A percentile compares a stretch with the other conserved stretches of the same genome.
phyloP scores from a whole-genome alignment of 2,797 vertebrate species.

The Kryptolebias ocellatus region DNA sequence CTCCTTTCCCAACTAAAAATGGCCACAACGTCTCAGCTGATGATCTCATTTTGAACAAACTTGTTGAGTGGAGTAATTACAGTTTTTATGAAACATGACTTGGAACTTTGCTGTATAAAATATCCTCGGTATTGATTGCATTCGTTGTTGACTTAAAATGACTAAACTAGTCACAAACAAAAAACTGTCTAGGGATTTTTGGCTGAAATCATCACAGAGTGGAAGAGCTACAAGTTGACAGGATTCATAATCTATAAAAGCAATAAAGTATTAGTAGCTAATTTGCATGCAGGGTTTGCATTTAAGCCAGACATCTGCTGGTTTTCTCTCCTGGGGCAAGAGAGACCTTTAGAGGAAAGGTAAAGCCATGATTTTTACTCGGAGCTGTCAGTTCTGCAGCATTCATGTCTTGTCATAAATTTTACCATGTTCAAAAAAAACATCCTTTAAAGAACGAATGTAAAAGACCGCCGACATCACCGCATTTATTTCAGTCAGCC shows the following conservation, averaged over 20 bases:
- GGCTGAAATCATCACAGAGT: not conserved
- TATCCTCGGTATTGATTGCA: no score
- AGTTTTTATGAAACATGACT: no score
- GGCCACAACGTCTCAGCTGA: no score
- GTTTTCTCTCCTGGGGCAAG: not conserved
- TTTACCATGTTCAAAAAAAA: not conserved
- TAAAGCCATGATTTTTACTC: constrained; percentile 7
- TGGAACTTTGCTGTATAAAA: no score
- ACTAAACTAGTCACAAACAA: not conserved
- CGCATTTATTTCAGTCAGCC: not conserved
- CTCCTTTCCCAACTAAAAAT: no score
- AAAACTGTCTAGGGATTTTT: not conserved
- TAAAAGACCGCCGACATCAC: not conserved
- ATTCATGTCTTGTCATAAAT: constrained; percentile 1
- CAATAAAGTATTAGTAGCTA: constrained; percentile 31
- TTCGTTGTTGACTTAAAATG: no score
- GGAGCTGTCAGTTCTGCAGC: constrained; percentile 27
- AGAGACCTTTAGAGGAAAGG: constrained; percentile 11
- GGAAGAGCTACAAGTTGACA: not conserved
- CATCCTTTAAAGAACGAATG: constrained; percentile 3
- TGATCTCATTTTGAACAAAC: no score
- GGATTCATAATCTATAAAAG: constrained; percentile 5
- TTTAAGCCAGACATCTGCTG: constrained; percentile 14
- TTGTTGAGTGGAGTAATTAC: no score
- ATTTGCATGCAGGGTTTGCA: constrained; percentile 35